Percentiles rank a stretch among this genome's conserved stretches.
These are phyloP conservation scores for Dichetophora obliterata DNA, from an alignment of 2,888 invertebrate genomes.

Conservation along the genomic window DNA sequence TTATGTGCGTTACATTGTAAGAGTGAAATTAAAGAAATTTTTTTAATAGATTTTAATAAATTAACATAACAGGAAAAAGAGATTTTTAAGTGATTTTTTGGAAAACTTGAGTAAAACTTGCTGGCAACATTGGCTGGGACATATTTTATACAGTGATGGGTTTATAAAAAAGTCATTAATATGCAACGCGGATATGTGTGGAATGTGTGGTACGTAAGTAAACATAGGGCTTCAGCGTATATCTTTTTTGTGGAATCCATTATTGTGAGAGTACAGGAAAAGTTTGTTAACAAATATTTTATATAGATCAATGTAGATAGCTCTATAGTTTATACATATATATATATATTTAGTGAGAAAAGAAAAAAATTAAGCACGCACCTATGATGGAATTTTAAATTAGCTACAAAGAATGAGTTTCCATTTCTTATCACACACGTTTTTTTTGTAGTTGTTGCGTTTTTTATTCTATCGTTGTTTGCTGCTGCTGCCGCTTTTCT, in stretches of 20 bases:
- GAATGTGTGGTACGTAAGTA: not conserved
- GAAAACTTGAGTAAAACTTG: too few relatives aligned
- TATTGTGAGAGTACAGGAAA: too few relatives aligned
- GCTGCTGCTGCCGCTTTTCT: conserved; percentile 24
- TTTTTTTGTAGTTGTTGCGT: conserved; percentile 52
- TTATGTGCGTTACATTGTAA: too few relatives aligned
- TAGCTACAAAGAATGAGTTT: conserved; percentile 35
- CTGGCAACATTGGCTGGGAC: not conserved
- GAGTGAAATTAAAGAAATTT: too few relatives aligned
- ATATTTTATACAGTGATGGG: not conserved
- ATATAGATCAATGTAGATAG: too few relatives aligned
- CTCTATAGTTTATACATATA: not conserved
- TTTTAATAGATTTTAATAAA: too few relatives aligned
- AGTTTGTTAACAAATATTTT: too few relatives aligned
- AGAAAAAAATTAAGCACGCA: conserved; percentile 48
- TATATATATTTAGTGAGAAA: not conserved
- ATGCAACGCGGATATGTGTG: not conserved
- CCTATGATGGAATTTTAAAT: conserved; percentile 56
- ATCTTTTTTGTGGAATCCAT: too few relatives aligned
- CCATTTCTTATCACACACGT: conserved; percentile 58
- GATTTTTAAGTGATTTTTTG: too few relatives aligned
- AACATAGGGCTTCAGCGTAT: too few relatives aligned
- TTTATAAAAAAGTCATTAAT: not conserved
- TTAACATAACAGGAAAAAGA: too few relatives aligned
- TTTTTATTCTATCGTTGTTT: conserved; percentile 41